Percentiles rank a stretch among this genome's conserved stretches.
Conservation (phyloP, 1,140 invertebrate genomes). For the Drosophila serrata region DNA sequence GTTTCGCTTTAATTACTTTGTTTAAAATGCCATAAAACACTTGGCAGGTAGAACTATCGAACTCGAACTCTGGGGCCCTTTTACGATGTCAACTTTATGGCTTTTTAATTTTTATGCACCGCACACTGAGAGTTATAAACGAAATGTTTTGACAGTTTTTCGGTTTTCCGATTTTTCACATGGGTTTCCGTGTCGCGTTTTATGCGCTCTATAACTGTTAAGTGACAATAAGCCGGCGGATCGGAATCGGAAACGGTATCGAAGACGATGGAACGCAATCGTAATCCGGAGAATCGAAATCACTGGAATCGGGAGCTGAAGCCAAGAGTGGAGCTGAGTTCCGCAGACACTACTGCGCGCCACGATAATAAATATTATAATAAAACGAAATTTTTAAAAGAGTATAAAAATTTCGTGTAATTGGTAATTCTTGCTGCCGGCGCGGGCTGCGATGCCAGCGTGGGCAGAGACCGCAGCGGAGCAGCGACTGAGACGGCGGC, state of each 20-base stretch:
- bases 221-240: conserved; percentile 79
- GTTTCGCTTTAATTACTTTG: conserved; percentile 76
- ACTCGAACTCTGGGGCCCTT: conserved; percentile 31
- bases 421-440: conserved; percentile 84
- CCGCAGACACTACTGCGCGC: conserved; percentile 85
- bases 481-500: conserved; percentile 24
- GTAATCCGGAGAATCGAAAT: conserved; percentile 46
- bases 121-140: conserved; percentile 50
- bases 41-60: conserved; percentile 48
- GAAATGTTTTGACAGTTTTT: conserved; percentile 48
- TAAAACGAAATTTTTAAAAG: conserved; percentile 86
- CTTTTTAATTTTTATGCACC: conserved; percentile 79
- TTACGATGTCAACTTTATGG: conserved; percentile 73
- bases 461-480: conserved; percentile 32
- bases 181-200: conserved; percentile 15
- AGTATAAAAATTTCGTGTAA: conserved; percentile 85
- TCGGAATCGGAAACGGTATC: conserved; percentile 32
- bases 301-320: conserved; percentile 45
- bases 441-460: conserved; percentile 59
- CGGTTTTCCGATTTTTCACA: conserved; percentile 37
- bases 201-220: conserved; percentile 78
- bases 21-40: conserved; percentile 78
- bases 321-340: conserved; percentile 69
- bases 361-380: conserved; percentile 86
- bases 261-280: conserved; percentile 33